Evolutionary conservation across 2,113 vertebrate genomes (phyloP).

Genomic region (Uria lomvia): DNA sequence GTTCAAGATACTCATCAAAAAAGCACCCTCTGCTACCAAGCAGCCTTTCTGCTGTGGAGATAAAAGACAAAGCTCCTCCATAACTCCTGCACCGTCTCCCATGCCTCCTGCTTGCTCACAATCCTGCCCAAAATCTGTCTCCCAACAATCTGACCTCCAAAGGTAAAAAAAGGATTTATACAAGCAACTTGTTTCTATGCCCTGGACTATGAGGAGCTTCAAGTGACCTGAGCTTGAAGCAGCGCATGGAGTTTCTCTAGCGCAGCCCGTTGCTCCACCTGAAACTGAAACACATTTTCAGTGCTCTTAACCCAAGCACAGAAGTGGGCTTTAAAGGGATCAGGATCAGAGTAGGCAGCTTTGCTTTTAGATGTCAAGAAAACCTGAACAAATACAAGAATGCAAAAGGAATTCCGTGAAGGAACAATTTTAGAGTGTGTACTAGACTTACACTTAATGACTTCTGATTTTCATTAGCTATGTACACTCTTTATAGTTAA

Average conservation of each 20-base stretch:
- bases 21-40: accelerated
- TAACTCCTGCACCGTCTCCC: neutral
- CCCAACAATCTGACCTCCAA: neutral
- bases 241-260: neutral
- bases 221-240: neutral
- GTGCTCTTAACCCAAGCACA: neutral
- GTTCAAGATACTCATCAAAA: neutral
- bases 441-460: neutral
- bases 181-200: neutral
- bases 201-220: neutral
- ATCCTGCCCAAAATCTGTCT: neutral
- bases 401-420: accelerated
- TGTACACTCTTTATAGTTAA: neutral
- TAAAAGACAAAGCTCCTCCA: neutral
- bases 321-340: neutral
- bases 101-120: neutral
- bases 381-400: neutral
- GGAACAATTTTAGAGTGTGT: neutral
- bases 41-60: neutral
- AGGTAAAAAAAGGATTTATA: neutral
- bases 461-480: neutral
- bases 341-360: neutral
- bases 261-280: neutral
- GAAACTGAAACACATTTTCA: neutral
- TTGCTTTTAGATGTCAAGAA: neutral